Percentiles rank a stretch among this genome's conserved stretches.
These are phyloP conservation scores for Cyprinodon tularosa DNA, from an alignment of 2,113 vertebrate genomes.

Conservation along the genomic window DNA sequence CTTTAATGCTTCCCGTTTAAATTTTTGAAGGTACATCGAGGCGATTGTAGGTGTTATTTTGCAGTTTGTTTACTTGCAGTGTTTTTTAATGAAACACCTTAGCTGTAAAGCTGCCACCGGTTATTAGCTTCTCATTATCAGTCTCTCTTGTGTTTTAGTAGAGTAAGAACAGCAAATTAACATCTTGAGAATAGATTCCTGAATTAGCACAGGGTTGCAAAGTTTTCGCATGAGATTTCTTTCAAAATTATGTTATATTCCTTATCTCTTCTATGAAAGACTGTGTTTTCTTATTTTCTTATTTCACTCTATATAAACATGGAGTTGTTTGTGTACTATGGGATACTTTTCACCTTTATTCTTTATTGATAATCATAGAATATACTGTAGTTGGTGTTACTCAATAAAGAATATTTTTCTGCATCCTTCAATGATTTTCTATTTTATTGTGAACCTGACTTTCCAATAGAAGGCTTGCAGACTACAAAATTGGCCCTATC, in stretches of 20 bases:
- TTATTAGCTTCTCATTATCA: constrained; percentile 4
- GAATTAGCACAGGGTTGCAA: background rate
- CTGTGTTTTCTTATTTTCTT: background rate
- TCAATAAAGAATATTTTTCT: constrained; percentile 39
- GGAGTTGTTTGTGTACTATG: background rate
- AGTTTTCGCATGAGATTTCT: background rate
- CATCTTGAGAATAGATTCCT: background rate
- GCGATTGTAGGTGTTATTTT: background rate
- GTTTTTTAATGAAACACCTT: background rate
- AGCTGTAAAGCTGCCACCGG: background rate
- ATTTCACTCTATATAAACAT: background rate
- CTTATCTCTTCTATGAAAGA: background rate
- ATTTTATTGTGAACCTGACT: constrained; percentile 44
- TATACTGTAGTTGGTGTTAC: background rate
- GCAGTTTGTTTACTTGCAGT: background rate
- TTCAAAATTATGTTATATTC: background rate
- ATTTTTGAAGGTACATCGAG: background rate
- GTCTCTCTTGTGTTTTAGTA: background rate
- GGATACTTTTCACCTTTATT: constrained; percentile 28
- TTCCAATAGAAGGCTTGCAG: constrained; percentile 35
- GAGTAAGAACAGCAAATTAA: background rate
- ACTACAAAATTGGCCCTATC: constrained; percentile 51
- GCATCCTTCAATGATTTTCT: constrained; percentile 43
- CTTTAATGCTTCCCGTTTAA: constrained; percentile 2
- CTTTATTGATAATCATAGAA: constrained; percentile 47